A percentile compares a stretch with the other conserved stretches of the same genome.
Evolutionary conservation across 1,140 invertebrate species (phyloP).

Genomic region (Zaprionus capensis): DNA sequence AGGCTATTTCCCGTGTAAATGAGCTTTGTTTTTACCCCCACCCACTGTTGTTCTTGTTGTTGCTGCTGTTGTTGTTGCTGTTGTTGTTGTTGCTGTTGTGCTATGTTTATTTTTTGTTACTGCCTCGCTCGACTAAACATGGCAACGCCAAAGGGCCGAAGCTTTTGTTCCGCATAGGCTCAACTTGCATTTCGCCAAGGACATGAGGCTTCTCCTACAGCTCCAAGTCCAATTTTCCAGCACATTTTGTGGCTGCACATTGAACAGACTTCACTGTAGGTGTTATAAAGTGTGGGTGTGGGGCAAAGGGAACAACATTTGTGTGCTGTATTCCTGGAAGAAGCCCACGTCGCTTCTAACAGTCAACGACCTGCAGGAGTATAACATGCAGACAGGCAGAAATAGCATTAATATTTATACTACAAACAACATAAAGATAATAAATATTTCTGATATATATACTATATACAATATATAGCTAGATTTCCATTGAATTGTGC

Average conservation of each 20-base stretch:
- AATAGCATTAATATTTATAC: background rate
- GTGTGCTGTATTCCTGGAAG: constrained; percentile 11
- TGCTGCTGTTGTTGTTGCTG: constrained; percentile 6
- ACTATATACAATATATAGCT: background rate
- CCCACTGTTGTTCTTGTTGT: constrained; percentile 19
- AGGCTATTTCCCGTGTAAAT: constrained; percentile 83
- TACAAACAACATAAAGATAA: background rate
- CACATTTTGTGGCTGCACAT: constrained; percentile 31
- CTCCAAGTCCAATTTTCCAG: background rate
- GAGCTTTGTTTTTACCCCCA: constrained; percentile 67
- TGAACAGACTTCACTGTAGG: background rate
- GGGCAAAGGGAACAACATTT: background rate
- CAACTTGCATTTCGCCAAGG: constrained; percentile 62
- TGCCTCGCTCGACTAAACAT: constrained; percentile 43
- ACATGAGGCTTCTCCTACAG: constrained; percentile 27
- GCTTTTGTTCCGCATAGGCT: constrained; percentile 59
- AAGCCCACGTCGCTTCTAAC: background rate
- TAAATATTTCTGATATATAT: background rate
- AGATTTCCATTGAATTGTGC: background rate
- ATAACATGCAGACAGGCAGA: background rate
- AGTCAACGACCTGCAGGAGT: constrained; percentile 29
- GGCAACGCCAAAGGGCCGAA: constrained; percentile 34
- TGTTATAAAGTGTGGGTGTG: background rate
- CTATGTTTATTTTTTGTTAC: constrained; percentile 18
- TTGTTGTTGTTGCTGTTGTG: too few species aligned